These are phyloP conservation scores for Monopterus albus DNA, from an alignment of 2,113 vertebrate species.

Conservation along the genomic window DNA sequence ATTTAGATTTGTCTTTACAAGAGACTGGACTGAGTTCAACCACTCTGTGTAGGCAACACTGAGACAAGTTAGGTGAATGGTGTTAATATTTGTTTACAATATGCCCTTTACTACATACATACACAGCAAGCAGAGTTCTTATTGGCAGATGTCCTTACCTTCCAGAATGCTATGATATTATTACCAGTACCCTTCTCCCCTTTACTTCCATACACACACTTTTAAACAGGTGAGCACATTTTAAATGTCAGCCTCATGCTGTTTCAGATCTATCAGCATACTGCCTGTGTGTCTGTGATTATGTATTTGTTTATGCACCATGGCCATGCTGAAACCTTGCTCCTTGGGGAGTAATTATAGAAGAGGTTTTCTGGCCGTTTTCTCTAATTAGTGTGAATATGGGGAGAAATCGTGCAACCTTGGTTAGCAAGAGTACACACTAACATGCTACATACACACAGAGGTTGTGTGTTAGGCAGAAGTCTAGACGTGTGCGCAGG, in stretches of 20 bases:
- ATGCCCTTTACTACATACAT: constrained; percentile 24
- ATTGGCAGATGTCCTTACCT: constrained; percentile 60
- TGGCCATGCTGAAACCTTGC: constrained; percentile 55
- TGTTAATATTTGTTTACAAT: constrained; percentile 70
- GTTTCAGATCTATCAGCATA: constrained; percentile 40
- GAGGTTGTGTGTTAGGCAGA: constrained; percentile 28
- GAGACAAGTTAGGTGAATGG: constrained; percentile 48
- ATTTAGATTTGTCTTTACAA: constrained; percentile 65
- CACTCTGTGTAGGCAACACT: constrained; percentile 37
- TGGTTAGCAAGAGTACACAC: constrained; percentile 16
- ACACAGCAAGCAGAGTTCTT: constrained; percentile 20
- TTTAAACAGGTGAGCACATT: constrained; percentile 70
- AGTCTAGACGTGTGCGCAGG: constrained; percentile 32
- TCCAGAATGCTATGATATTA: constrained; percentile 45
- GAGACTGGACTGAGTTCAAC: constrained; percentile 40
- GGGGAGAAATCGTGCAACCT: constrained; percentile 49
- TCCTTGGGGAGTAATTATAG: constrained; percentile 78
- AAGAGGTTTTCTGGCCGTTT: constrained; percentile 69
- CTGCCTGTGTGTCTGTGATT: constrained; percentile 22
- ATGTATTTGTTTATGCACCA: constrained; percentile 58
- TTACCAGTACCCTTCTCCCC: constrained; percentile 26
- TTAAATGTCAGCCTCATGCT: constrained; percentile 68
- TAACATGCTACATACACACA: constrained; percentile 10
- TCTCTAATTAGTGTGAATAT: constrained; percentile 77
- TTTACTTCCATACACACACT: constrained; percentile 10